Base-by-base conservation (phyloP, 1,140 invertebrate species). In the Heliconius himera region DNA sequence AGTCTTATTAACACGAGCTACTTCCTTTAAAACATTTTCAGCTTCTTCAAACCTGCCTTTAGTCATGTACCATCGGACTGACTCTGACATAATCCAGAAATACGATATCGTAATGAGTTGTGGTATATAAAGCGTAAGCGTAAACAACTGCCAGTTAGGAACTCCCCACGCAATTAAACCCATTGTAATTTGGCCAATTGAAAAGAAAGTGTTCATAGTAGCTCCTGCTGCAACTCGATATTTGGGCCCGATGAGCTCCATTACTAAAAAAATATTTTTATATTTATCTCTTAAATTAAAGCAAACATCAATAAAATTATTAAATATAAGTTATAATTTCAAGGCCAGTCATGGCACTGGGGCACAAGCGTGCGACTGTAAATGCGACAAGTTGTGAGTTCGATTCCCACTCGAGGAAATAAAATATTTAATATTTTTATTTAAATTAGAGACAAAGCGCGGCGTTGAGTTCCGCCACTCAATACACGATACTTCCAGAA, bases 41-140 rank as follows among this genome's bases (percentile, higher is more conserved):
- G 96, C 96, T 82, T 97, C 95, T 3, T 96, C 95, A 76, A 96
- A 96, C 76, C 96, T 96, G 4, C 96, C 96, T 77, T 97, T 96
- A n/a, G 96, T 96, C 77, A 98, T 90, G n/a, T 98, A 95, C 97
- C 98, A 98, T 79, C 97, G 93, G 8, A 96, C 93, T n/a, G 96
- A 97, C 90, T 97, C 96, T 3, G 95, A 95, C 29, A 96, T 87
- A 33, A 96, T 88, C 91, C 96, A 96, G 54, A 95, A 96, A 84
- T 96, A 96, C 1, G 94, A 88, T 1, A 97, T 87, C 11, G 97
- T 95, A 3, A 97, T 87, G 1, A 98, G 83, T 46, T 96, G 96
- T 1, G 97, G 96, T 0, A 94, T 87, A 79, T 97, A 97, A 8
- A 97, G 93, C 1, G 96, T 93, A 9, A 97, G 95, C 16, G 97